Evolutionary conservation across 1,140 invertebrate species (phyloP), one percentile per base, ranked within the genome.

Genomic region (Drosophila ironensis): DNA sequence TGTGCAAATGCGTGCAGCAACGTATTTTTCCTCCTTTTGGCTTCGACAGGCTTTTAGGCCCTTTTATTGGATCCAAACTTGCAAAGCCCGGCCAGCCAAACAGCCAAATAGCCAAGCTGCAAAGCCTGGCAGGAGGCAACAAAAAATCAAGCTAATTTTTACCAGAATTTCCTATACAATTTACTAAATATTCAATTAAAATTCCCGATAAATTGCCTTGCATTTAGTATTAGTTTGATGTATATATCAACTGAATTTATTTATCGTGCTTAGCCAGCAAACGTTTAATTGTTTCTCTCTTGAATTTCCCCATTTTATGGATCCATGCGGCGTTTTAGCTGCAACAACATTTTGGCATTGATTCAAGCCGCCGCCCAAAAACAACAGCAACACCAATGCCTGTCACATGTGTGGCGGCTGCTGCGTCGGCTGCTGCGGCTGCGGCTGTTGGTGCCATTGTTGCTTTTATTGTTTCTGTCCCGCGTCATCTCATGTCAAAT

Each of bases 1-100:
- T 66, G 69, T 78, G 77, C 71, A 80, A 75, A 80, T 81, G 66
- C 53, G 66, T 72, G 78, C 42, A 53, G 61, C 52, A 57, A 19
- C 20, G 12, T 25, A 27, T 57, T 53, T 67, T 53, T 14, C 48
- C 12, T n/a, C 20, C 30, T 67, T 33, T 67, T 54, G 41, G 35
- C 8, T 46, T 60, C 56, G 37, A 42, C 41, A 53, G 27, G 40
- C 47, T 45, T 68, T 53, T 22, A 30, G 48, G 11, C 20, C 59
- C 54, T 61, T 63, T 63, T 63, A 63, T 63, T 38, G 59, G 41
- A 47, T 47, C 22, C 33, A 46, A 63, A 38, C 56, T 57, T 40
- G 35, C 50, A 22, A 35, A 12, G 8, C n/a, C n/a, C n/a, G n/a
- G n/a, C n/a, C n/a, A n/a, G n/a, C 11, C 20, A 27, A 40, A n/a